These are phyloP conservation scores for Drosophila algonquin DNA, from an alignment of 2,888 invertebrate species.

Conservation along the genomic window DNA sequence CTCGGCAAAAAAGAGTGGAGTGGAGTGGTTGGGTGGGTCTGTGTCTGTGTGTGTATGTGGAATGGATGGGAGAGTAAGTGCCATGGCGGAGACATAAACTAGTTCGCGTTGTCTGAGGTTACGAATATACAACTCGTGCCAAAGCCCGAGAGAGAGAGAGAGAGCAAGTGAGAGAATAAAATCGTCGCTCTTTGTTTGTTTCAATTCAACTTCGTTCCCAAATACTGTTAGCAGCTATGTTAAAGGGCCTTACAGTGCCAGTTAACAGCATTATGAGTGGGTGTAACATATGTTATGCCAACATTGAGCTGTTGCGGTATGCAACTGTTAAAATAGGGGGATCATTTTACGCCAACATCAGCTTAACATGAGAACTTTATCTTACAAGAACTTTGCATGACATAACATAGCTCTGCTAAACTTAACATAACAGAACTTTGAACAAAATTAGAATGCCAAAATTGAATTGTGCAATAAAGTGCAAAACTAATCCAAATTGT, in stretches of 20 bases:
- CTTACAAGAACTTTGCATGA: accelerated
- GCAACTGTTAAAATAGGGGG: constrained; percentile 58
- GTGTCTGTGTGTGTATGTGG: constrained; percentile 22
- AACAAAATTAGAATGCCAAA: too few species aligned
- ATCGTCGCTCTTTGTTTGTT: constrained; percentile 46
- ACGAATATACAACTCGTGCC: background rate
- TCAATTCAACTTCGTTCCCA: constrained; percentile 47
- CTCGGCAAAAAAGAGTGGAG: constrained; percentile 27
- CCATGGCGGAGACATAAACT: constrained; percentile 57
- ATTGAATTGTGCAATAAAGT: too few species aligned
- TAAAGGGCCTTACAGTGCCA: background rate
- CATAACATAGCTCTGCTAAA: background rate
- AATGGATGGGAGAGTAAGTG: constrained; percentile 4
- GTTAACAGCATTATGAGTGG: background rate
- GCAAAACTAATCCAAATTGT: too few species aligned
- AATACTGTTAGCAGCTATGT: background rate
- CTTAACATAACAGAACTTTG: background rate
- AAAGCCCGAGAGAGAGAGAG: constrained; percentile 11
- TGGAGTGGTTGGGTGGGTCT: background rate
- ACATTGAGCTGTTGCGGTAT: background rate
- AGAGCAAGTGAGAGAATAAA: constrained; percentile 31
- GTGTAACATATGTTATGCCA: background rate
- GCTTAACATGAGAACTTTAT: background rate
- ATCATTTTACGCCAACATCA: constrained; percentile 21
- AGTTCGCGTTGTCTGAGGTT: constrained; percentile 70